phyloP scores from a whole-genome alignment of 2,888 invertebrate genomes.

The Amphipyra tragopoginis region DNA sequence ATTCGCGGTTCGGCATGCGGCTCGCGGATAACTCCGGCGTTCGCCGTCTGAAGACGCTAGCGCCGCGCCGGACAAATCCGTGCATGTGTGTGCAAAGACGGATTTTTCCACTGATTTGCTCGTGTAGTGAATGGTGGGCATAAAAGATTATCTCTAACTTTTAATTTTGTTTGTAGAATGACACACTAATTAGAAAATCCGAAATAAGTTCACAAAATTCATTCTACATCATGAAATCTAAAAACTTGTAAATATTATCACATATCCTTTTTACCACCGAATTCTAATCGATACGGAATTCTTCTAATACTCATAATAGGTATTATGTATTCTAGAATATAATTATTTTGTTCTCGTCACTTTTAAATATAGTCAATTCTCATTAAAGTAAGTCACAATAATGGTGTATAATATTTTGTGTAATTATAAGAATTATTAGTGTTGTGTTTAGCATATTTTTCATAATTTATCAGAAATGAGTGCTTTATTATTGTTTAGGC shows the following conservation, averaged over 20 bases:
- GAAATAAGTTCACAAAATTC: constrained; percentile 10
- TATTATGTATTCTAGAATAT: constrained; percentile 59
- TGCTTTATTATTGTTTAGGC: constrained; percentile 48
- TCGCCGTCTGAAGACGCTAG: too few relatives aligned
- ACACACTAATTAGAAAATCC: not conserved
- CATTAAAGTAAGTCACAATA: constrained; percentile 69
- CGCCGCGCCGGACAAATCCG: too few relatives aligned
- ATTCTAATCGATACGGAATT: constrained; percentile 70
- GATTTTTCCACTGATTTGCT: too few relatives aligned
- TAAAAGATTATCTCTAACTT: too few relatives aligned
- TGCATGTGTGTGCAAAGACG: too few relatives aligned
- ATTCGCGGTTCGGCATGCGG: too few relatives aligned
- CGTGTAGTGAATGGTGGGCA: too few relatives aligned
- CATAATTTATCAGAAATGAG: constrained; percentile 47
- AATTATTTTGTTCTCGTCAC: constrained; percentile 81
- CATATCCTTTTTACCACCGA: constrained; percentile 84
- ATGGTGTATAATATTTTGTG: constrained; percentile 57
- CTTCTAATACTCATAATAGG: constrained; percentile 78
- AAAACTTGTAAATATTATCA: constrained; percentile 59
- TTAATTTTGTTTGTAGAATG: constrained; percentile 10
- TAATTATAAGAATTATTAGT: constrained; percentile 56
- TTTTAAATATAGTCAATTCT: constrained; percentile 81
- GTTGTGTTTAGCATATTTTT: constrained; percentile 49
- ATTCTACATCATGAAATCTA: constrained; percentile 16
- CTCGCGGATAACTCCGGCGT: too few relatives aligned